Evolutionary conservation across 2,888 invertebrate genomes (phyloP).

Genomic region (Pachydiplax longipennis): DNA sequence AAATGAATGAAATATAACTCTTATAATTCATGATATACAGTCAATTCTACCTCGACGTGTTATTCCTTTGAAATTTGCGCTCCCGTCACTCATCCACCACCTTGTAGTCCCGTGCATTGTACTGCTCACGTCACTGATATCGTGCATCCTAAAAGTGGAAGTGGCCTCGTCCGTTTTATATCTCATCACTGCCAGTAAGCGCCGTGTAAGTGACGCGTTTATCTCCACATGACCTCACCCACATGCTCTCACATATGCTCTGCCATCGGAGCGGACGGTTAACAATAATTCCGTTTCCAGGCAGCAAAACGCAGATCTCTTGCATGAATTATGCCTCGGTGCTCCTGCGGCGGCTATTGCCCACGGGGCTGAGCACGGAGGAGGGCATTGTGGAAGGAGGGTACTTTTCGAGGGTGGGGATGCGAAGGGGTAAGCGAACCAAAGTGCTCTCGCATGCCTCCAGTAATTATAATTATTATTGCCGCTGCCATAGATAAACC

Average conservation of each 20-base stretch:
- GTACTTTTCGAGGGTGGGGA: neutral
- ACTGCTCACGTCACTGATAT: neutral
- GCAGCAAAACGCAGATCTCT: conserved; percentile 42
- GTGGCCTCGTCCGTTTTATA: too few species aligned
- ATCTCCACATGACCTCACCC: conserved; percentile 22
- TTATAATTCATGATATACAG: too few species aligned
- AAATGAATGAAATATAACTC: too few species aligned
- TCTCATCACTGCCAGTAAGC: neutral
- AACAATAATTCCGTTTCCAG: conserved; percentile 40
- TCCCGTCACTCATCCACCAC: too few species aligned
- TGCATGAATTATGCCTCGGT: conserved; percentile 39
- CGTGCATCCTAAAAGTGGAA: neutral
- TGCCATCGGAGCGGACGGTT: neutral
- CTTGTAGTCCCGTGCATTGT: too few species aligned
- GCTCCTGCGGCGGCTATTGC: neutral
- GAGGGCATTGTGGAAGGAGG: neutral
- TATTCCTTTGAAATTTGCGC: too few species aligned
- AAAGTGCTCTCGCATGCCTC: conserved; percentile 37
- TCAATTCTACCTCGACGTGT: too few species aligned
- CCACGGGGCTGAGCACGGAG: neutral
- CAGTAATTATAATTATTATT: conserved; percentile 40
- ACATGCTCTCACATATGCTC: neutral
- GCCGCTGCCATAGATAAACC: conserved; percentile 20
- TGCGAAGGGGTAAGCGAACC: neutral
- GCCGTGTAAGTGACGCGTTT: conserved; percentile 18